phyloP scores from a whole-genome alignment of 2,888 invertebrate genomes.

The Erebia ligea region DNA sequence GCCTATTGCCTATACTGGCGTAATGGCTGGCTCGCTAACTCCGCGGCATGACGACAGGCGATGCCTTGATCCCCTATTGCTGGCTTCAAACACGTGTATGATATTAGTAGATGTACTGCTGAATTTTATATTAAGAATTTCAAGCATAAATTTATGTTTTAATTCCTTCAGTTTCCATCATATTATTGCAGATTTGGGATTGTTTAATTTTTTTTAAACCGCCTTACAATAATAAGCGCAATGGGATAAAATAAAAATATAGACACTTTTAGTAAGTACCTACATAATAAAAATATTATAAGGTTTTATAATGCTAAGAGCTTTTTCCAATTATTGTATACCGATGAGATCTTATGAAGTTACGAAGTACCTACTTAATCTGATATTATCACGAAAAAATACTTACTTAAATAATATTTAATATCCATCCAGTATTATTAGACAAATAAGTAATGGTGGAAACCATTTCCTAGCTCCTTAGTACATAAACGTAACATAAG shows the following conservation, averaged over 20 bases:
- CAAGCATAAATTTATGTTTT: not conserved
- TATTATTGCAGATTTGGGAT: slow-evolving; percentile 18
- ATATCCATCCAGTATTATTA: slow-evolving; percentile 83
- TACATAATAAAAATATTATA: slow-evolving; percentile 60
- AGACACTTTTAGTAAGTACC: slow-evolving; percentile 55
- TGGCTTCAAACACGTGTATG: too few relatives aligned
- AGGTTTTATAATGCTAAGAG: slow-evolving; percentile 76
- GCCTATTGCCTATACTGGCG: too few relatives aligned
- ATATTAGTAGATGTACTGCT: not conserved
- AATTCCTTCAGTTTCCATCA: slow-evolving; percentile 11
- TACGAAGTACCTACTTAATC: slow-evolving; percentile 48
- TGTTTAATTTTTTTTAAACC: slow-evolving; percentile 21
- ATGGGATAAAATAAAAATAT: slow-evolving; percentile 58
- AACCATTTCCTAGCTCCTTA: slow-evolving; percentile 72
- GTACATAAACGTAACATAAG: slow-evolving; percentile 63
- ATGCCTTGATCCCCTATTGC: too few relatives aligned
- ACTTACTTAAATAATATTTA: slow-evolving; percentile 65
- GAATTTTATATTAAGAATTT: not conserved
- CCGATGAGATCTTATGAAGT: slow-evolving; percentile 41
- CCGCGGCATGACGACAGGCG: too few relatives aligned
- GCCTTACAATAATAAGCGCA: slow-evolving; percentile 42
- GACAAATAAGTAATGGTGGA: slow-evolving; percentile 69
- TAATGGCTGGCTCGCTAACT: too few relatives aligned
- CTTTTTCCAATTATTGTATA: slow-evolving; percentile 79
- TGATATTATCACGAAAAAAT: slow-evolving; percentile 77